These are phyloP conservation scores for Axea sp. DNA, from an alignment of 2,888 invertebrate genomes.

Conservation along the genomic window DNA sequence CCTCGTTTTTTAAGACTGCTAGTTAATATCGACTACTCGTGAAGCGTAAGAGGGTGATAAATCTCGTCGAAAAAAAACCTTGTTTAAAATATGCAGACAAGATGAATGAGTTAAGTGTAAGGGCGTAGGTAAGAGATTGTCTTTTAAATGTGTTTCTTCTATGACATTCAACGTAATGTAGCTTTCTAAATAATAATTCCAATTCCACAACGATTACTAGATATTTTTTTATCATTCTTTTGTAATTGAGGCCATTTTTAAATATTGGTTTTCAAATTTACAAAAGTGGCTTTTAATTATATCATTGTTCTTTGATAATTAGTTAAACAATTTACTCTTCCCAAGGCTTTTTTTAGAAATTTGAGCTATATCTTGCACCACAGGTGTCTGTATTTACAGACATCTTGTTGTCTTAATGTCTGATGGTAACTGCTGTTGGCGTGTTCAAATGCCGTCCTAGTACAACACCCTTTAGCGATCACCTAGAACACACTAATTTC, in stretches of 20 bases:
- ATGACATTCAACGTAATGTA: conserved; percentile 29
- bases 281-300: conserved; percentile 17
- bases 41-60: conserved; percentile 72
- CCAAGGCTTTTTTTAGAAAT: not conserved
- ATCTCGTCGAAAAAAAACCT: conserved; percentile 73
- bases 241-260: conserved; percentile 67
- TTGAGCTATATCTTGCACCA: conserved; percentile 16
- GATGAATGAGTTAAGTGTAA: conserved; percentile 76
- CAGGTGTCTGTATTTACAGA: conserved; percentile 69
- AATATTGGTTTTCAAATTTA: conserved; percentile 67
- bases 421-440: conserved; percentile 59
- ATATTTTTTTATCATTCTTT: conserved; percentile 52
- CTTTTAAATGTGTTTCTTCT: conserved; percentile 69
- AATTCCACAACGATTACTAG: not conserved
- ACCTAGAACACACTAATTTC: conserved; percentile 74
- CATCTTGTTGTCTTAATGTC: conserved; percentile 66
- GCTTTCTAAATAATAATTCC: not conserved
- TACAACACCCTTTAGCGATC: conserved; percentile 69
- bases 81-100: conserved; percentile 74
- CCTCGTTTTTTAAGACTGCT: no score
- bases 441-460: conserved; percentile 64
- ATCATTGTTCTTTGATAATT: not conserved
- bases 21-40: conserved; percentile 63
- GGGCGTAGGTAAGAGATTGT: conserved; percentile 73
- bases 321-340: conserved; percentile 29